Conservation (phyloP, 1,140 invertebrate species). For the Hirudo medicinalis region DNA sequence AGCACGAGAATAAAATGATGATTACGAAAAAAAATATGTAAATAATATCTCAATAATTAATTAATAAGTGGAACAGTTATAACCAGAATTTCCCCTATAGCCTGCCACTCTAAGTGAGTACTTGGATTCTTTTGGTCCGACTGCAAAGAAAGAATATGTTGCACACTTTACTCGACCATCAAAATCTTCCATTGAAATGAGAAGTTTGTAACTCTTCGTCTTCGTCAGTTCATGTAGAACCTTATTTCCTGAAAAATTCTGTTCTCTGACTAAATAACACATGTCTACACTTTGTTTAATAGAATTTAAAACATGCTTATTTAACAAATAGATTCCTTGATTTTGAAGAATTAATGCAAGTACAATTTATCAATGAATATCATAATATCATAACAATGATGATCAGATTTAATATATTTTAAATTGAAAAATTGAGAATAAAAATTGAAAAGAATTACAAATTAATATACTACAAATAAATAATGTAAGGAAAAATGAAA, state of each 20-base stretch:
- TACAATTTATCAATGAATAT: too few species aligned
- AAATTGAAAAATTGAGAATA: too few species aligned
- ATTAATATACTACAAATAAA: constrained; percentile 4
- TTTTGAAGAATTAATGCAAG: too few species aligned
- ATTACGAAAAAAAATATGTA: too few species aligned
- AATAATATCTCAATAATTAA: too few species aligned
- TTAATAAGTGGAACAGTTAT: constrained; percentile 18
- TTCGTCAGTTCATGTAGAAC: neutral
- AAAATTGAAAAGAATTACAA: neutral
- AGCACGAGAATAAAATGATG: too few species aligned
- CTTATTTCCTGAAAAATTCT: neutral
- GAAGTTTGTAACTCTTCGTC: constrained; percentile 40
- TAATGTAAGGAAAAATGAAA: neutral
- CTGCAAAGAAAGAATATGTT: constrained; percentile 52
- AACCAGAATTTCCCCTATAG: constrained; percentile 49
- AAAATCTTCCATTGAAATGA: constrained; percentile 55
- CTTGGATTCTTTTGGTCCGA: constrained; percentile 52
- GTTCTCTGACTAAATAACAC: too few species aligned
- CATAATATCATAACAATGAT: too few species aligned
- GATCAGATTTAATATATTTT: too few species aligned
- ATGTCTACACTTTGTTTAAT: too few species aligned
- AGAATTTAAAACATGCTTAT: too few species aligned
- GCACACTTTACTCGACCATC: constrained; percentile 46
- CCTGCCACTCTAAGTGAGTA: constrained; percentile 53
- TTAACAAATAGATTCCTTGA: too few species aligned